Percentiles rank a stretch among this genome's conserved stretches.
phyloP scores from a whole-genome alignment of 2,113 vertebrate genomes.

The Ornithorhynchus anatinus region DNA sequence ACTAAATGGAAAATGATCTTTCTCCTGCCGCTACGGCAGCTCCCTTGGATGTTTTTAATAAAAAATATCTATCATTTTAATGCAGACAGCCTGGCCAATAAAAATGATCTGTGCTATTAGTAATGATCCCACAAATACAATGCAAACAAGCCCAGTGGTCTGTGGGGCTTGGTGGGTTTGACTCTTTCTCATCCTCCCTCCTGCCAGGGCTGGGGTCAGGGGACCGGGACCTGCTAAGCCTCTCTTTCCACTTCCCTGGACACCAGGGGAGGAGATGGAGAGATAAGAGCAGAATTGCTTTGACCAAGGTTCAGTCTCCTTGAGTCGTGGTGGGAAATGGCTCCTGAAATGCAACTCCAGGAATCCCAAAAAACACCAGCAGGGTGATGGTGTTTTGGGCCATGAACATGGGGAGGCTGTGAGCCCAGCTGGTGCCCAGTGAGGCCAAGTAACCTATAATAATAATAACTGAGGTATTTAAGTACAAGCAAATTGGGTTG shows the following conservation, averaged over 20 bases:
- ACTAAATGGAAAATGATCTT: slow-evolving; percentile 73
- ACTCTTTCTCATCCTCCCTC: neutral
- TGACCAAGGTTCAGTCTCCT: neutral
- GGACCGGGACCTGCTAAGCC: neutral
- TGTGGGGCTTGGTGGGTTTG: slow-evolving; percentile 31
- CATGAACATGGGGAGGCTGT: no score
- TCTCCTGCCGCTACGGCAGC: slow-evolving; percentile 49
- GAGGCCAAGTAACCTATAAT: no score
- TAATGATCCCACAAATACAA: slow-evolving; percentile 71
- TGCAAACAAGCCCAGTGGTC: slow-evolving; percentile 51
- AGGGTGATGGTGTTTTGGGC: no score
- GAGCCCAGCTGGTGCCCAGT: no score
- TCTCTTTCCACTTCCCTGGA: neutral
- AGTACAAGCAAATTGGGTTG: no score
- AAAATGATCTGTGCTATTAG: slow-evolving; percentile 74
- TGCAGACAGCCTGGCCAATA: slow-evolving; percentile 75
- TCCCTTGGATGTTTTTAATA: slow-evolving; percentile 71
- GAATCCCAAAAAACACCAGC: neutral
- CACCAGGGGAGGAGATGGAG: no score
- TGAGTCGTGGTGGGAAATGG: neutral
- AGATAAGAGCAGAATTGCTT: neutral
- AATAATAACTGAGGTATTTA: no score
- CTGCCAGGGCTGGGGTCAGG: accelerated
- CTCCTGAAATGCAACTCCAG: neutral
- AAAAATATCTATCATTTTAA: slow-evolving; percentile 75